Evolutionary conservation across 2,888 invertebrate genomes (phyloP), one percentile per base, ranked within the genome.

Genomic region (Ectemnius continuus): DNA sequence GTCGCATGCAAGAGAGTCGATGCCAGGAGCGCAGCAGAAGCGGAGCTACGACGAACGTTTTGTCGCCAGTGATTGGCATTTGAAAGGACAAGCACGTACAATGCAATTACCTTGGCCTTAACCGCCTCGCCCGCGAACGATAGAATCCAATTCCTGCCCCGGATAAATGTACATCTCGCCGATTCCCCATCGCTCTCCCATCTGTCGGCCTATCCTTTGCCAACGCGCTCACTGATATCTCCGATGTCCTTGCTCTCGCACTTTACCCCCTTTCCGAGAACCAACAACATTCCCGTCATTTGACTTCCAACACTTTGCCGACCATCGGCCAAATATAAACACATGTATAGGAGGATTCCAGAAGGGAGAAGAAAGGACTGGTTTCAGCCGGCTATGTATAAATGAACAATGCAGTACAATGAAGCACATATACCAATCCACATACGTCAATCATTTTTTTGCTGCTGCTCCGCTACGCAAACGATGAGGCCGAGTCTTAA

Each of bases 21-120:
- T 73, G 78, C 76, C 77, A 36, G 76, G 16, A 13, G 67, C 23
- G 81, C 75, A 76, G 78, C 81, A 79, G 81, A 80, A 68, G 83
- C 86, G 87, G 86, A 86, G 88, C 85, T 84, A 88, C 85, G 89
- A 89, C 88, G 89, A 90, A 86, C 90, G 87, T 90, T 90, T 90
- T 90, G 90, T 90, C 90, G 88, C 87, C 78, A 82, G 89, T 90
- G 90, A 90, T 90, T 90, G 90, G 90, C 90, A 84, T 89, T 87
- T 90, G 88, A 90, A 90, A 90, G 89, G 88, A 88, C 89, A 88
- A 87, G 88, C 85, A 87, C 88, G 89, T 88, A 90, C 90, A 90
- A 89, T 89, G 89, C 90, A 90, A 90, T 90, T 90, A 90, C 89
- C 89, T 87, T 82, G 87, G 84, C 84, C 87, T 85, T 86, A 83